Evolutionary conservation across 2,797 vertebrate genomes (phyloP).

Genomic region (Lepus oiostolus): DNA sequence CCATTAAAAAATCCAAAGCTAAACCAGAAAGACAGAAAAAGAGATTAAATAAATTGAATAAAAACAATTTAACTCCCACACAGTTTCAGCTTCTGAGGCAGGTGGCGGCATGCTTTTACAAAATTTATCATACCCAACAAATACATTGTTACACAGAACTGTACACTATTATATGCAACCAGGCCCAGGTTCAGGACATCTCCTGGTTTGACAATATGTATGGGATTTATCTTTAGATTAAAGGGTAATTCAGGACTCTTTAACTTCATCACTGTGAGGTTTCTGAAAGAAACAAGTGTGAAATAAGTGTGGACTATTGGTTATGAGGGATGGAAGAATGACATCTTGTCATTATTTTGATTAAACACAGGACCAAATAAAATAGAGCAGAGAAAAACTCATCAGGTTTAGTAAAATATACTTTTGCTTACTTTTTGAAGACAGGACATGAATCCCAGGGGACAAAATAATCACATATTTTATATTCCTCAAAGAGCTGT

Average conservation of each 20-base stretch:
- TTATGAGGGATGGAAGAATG: not conserved
- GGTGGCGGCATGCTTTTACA: not conserved
- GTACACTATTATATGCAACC: not conserved
- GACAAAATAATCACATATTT: constrained; percentile 54
- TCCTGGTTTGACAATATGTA: not conserved
- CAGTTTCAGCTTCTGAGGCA: constrained; percentile 16
- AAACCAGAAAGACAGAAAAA: not conserved
- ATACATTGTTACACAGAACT: not conserved
- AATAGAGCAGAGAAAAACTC: constrained; percentile 37
- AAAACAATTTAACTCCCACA: constrained; percentile 23
- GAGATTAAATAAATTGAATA: constrained; percentile 14
- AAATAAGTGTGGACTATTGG: not conserved
- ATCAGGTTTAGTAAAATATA: constrained; percentile 23
- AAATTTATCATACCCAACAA: not conserved
- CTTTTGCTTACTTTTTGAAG: constrained; percentile 55
- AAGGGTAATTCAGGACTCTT: not conserved
- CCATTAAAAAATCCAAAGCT: not conserved
- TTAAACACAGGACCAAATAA: constrained; percentile 38
- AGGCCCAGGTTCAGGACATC: not conserved
- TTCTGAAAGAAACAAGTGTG: constrained; percentile 10
- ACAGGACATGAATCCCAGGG: constrained; percentile 40
- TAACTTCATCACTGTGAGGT: not conserved
- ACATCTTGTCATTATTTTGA: not conserved
- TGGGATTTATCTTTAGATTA: constrained; percentile 38
- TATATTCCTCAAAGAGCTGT: not conserved